phyloP scores from a whole-genome alignment of 2,113 vertebrate genomes.

The Osmerus eperlanus region DNA sequence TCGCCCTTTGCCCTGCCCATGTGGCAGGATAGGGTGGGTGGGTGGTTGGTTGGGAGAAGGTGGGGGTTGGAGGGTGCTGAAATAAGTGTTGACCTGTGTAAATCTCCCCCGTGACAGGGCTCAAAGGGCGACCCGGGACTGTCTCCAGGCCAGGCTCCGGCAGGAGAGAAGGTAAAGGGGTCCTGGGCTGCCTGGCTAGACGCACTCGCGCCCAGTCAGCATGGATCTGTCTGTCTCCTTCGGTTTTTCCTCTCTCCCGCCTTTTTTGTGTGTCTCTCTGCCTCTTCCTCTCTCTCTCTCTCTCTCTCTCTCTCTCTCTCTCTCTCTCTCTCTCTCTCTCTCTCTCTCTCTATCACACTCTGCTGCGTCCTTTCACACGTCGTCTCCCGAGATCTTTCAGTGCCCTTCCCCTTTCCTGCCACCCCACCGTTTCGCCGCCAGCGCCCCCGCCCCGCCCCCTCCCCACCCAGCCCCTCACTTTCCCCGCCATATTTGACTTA shows the following conservation, averaged over 20 bases:
- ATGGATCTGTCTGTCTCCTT: neutral
- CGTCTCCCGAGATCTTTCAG: too few species aligned
- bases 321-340: neutral
- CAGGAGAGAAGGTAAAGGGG: conserved; percentile 83
- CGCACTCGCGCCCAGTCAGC: neutral
- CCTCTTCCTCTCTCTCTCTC: too few species aligned
- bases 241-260: neutral
- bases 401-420: too few species aligned
- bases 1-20: neutral
- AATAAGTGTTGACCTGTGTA: conserved; percentile 15
- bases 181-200: neutral
- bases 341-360: too few species aligned
- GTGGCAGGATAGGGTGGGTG: neutral
- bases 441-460: too few species aligned
- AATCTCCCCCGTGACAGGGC: conserved; percentile 71
- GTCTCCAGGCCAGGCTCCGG: conserved; percentile 82
- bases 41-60: neutral
- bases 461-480: too few species aligned
- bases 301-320: too few species aligned
- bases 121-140: conserved; percentile 91
- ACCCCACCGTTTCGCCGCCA: too few species aligned
- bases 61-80: neutral
- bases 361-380: too few species aligned
- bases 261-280: too few species aligned
- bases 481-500: neutral